Evolutionary conservation across 2,888 invertebrate genomes (phyloP).

Genomic region (Automeris io): DNA sequence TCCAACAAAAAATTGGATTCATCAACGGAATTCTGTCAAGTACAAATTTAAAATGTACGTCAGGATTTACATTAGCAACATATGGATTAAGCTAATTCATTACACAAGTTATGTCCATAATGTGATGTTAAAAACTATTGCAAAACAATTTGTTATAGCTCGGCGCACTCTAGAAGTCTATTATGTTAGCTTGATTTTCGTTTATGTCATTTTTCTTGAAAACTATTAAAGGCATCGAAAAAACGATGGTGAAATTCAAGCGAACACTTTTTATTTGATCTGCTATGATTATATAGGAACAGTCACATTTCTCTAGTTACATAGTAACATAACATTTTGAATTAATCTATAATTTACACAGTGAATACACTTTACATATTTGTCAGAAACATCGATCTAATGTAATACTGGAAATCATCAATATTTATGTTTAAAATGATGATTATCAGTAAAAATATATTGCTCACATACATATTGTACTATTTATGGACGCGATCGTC

Average conservation of each 20-base stretch:
- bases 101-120: slow-evolving; percentile 49
- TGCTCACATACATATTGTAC: slow-evolving; percentile 49
- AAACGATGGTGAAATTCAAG: slow-evolving; percentile 10
- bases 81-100: slow-evolving; percentile 62
- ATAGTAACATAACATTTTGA: slow-evolving; percentile 68
- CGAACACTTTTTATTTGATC: slow-evolving; percentile 34
- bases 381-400: slow-evolving; percentile 67
- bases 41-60: slow-evolving; percentile 40
- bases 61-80: slow-evolving; percentile 62
- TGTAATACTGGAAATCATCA: slow-evolving; percentile 53
- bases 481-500: slow-evolving; percentile 70
- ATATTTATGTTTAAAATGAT: slow-evolving; percentile 26
- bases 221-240: not conserved
- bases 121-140: slow-evolving; percentile 68
- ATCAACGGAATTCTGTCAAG: slow-evolving; percentile 35
- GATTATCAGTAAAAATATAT: slow-evolving; percentile 42
- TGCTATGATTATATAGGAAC: slow-evolving; percentile 46
- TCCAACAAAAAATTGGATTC: slow-evolving; percentile 6
- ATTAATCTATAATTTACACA: slow-evolving; percentile 68
- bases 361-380: slow-evolving; percentile 67
- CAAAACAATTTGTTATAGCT: slow-evolving; percentile 73
- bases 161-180: slow-evolving; percentile 69
- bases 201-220: slow-evolving; percentile 14
- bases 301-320: slow-evolving; percentile 58
- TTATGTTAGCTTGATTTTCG: slow-evolving; percentile 32